Percentiles rank a stretch among this genome's conserved stretches.
phyloP scores from a whole-genome alignment of 2,113 vertebrate genomes.

The Benitochromis conjunctus region DNA sequence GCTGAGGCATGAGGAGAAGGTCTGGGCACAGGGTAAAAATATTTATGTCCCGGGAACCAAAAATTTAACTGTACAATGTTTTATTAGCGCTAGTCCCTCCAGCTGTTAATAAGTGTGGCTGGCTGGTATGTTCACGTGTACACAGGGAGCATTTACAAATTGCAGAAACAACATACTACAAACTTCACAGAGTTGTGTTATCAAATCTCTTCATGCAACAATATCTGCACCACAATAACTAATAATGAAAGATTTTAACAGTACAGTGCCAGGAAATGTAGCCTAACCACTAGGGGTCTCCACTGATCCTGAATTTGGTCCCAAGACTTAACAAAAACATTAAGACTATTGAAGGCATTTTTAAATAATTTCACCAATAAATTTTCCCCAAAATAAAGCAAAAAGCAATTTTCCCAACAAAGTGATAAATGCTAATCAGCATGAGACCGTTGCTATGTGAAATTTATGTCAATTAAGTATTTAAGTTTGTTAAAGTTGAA shows the following conservation, averaged over 20 bases:
- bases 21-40: background rate
- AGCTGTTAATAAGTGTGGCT: background rate
- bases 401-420: background rate
- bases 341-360: background rate
- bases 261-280: background rate
- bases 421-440: background rate
- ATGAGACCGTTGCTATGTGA: background rate
- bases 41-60: background rate
- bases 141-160: background rate
- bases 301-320: background rate
- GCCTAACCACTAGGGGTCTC: background rate
- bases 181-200: background rate
- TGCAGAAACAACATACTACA: background rate
- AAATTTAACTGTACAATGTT: fast-evolving
- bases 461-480: fast-evolving
- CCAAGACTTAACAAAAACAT: background rate
- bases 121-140: background rate
- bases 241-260: background rate
- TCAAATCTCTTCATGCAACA: background rate
- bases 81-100: background rate
- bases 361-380: background rate
- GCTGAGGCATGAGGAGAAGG: fast-evolving
- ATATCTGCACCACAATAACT: fast-evolving
- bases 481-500: background rate
- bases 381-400: background rate